Base-by-base conservation (phyloP, 2,113 vertebrate genomes). In the Cephalopholis sonnerati region DNA sequence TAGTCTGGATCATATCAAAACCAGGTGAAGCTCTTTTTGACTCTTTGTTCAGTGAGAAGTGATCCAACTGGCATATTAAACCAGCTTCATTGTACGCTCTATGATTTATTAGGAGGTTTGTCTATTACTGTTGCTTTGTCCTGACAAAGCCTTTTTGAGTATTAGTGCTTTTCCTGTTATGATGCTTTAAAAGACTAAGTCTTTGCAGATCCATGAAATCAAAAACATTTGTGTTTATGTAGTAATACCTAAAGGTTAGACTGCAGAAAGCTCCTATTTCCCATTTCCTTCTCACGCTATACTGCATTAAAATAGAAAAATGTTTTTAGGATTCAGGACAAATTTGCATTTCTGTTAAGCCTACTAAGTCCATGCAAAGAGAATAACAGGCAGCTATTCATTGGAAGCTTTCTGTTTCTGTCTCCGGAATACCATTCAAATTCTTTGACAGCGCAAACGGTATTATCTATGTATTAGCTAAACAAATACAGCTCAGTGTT, bases 1-100 rank as follows among this genome's bases (percentile, higher is more conserved):
- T 54, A 39, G 22, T 74, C 67, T 66, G 73, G 41, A 82, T 74
- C 32, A 13, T 41, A 54, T 81, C 61, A 67, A 79, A 81, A 70
- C 53, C 39, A 72, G 41, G 7, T 72, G 44, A 65, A 44, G 50
- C 22, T 57, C 65, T 72, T 17, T 57, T 41, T 46, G 13, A 71
- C 5, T 50, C 13, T 80, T 50, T 74, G 6, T 50, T 74, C 61
- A 29, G 50, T 77, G 16, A 75, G 4, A 32, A 46, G 12, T 59
- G 9, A 15, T 79, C 54, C 24, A 82, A 27, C 50, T 61, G 72
- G 22, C 22, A 71, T 20, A n/a, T 76, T 55, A 36, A 48, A 61
- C 3, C 18, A 55, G 9, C 53, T 51, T 54, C 10, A 80, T 22
- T 44, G 18, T 32, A 22, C 22, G 51, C 32, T 39, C 36, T 25